Evolutionary conservation across 2,797 vertebrate species (phyloP), one percentile per base, ranked within the genome.

Genomic region (Myripristis jacobus): DNA sequence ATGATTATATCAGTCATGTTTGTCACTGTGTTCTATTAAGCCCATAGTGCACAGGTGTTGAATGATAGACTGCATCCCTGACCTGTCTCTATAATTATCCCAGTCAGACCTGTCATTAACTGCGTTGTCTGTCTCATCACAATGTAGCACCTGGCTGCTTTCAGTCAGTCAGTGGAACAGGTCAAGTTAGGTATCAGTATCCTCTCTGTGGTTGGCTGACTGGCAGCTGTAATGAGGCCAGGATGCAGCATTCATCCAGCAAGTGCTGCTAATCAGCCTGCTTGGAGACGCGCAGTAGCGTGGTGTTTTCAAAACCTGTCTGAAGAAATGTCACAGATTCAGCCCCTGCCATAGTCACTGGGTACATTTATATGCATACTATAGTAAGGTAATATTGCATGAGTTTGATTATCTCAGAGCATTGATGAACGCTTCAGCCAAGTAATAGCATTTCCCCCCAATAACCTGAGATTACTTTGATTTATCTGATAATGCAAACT

Each of bases 41-140:
- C 18, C 60, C 62, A 31, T 11, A 64, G 67, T 67, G 19, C 75
- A 56, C 73, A 55, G 63, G 59, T 81, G 85, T 63, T 82, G 82
- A 88, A 81, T 80, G 81, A 92, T 56, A 63, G 83, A 41, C 75
- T 69, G 36, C 27, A 43, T 21, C 27, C 29, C 54, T 70, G 66
- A 75, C 77, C 59, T 55, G 38, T 70, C 69, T 75, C 78, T 88
- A 16, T 88, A 86, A 91, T 92, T 82, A 90, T 34, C 36, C 51
- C 46, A 31, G 81, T 80, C 67, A 74, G 66, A 60, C 68, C 62
- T 63, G 75, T 86, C 66, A 89, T 90, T 85, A 84, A 41, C 70
- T 78, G 27, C 57, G 63, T 57, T 73, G 61, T 53, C 58, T 73
- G 75, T 82, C 79, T 85, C 64, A 8, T 43, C 13, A 16, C 2